These are phyloP conservation scores for Hypena proboscidalis DNA, from an alignment of 2,888 invertebrate species.

Conservation along the genomic window DNA sequence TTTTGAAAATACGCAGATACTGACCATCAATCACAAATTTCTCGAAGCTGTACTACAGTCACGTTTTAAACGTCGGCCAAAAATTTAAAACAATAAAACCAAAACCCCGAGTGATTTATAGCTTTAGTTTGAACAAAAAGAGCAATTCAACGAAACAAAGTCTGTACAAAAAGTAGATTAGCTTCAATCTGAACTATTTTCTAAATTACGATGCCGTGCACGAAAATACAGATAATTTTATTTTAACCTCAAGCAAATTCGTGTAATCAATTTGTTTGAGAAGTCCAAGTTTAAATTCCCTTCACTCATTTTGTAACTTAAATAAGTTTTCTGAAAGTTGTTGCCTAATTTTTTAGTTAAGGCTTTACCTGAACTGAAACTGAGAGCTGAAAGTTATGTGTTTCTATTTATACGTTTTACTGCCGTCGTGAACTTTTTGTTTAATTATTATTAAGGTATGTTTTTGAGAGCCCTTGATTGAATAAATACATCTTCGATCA, in stretches of 20 bases:
- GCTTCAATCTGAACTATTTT: constrained; percentile 18
- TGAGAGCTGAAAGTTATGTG: not conserved
- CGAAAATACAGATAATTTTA: constrained; percentile 15
- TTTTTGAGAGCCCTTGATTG: constrained; percentile 3
- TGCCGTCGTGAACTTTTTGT: not conserved
- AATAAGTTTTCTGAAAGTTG: constrained; percentile 1
- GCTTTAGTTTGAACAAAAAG: too few species aligned
- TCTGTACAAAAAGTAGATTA: constrained; percentile 2
- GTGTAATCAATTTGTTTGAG: constrained; percentile 17
- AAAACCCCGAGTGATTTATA: too few species aligned
- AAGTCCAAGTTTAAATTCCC: constrained; percentile 16
- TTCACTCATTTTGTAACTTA: constrained; percentile 13
- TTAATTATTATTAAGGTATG: constrained; percentile 5
- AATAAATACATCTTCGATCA: not conserved
- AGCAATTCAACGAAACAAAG: too few species aligned
- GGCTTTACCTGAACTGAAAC: constrained; percentile 3
- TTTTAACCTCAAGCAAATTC: constrained; percentile 18
- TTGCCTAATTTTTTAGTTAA: constrained; percentile 7
- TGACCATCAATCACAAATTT: too few species aligned
- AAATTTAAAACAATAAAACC: too few species aligned
- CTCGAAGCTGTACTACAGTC: too few species aligned
- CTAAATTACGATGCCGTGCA: constrained; percentile 9
- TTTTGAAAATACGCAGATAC: too few species aligned
- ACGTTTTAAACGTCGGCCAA: too few species aligned
- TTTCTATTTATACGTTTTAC: constrained; percentile 3